Evolutionary conservation across 53 echinoderm and acorn worm species (phyloP).

Genomic region (Holothuria scabra): DNA sequence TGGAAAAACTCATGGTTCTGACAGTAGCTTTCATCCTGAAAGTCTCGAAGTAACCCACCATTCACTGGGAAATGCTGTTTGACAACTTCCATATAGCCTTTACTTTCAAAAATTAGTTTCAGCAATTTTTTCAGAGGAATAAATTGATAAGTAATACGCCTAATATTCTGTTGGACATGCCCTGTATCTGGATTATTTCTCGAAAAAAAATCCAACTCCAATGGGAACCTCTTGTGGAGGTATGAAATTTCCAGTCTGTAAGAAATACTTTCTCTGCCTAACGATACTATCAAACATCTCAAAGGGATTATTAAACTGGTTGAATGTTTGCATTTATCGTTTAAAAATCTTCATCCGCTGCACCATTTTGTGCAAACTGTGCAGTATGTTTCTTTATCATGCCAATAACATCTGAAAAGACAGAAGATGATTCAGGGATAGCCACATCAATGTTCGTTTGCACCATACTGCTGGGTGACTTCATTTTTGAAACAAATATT

Average conservation of each 20-base stretch:
- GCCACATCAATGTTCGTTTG: not conserved
- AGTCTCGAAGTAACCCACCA: not conserved
- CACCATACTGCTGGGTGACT: too few species aligned
- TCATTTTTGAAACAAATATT: not conserved
- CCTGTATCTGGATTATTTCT: conserved; percentile 54
- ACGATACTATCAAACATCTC: conserved; percentile 33
- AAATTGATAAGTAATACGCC: conserved; percentile 56
- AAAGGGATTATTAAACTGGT: conserved; percentile 38
- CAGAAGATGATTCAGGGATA: not conserved
- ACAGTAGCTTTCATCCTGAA: not conserved
- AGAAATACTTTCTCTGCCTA: conserved; percentile 47
- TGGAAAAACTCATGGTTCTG: too few species aligned
- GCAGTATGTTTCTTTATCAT: not conserved
- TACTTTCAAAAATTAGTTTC: conserved; percentile 41
- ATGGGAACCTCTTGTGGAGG: conserved; percentile 39
- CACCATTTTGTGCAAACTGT: not conserved
- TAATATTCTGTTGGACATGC: conserved; percentile 45
- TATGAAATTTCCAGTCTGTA: conserved; percentile 39
- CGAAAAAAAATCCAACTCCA: conserved; percentile 47
- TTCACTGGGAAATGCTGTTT: not conserved
- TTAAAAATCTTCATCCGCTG: not conserved
- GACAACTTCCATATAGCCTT: not conserved
- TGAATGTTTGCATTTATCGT: not conserved
- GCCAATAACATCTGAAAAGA: not conserved
- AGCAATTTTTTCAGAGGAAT: conserved; percentile 41